These are phyloP conservation scores for Drosophila mojavensis DNA, from an alignment of 1,140 invertebrate species.

Conservation along the genomic window DNA sequence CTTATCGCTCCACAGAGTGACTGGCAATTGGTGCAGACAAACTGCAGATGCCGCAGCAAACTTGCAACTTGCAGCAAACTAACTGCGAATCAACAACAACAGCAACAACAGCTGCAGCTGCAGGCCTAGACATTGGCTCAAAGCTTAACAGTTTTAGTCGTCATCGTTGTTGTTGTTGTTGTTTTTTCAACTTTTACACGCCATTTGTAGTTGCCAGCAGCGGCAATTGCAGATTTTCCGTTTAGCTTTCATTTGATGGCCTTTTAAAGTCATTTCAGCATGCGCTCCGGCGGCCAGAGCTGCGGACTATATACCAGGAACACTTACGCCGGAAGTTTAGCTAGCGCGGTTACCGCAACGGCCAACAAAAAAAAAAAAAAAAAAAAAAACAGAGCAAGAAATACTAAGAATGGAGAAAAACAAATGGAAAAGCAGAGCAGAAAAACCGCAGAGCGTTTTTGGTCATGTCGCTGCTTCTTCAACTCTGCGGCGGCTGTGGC, in stretches of 20 bases:
- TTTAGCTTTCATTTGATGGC: conserved; percentile 71
- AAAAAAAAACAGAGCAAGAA: conserved; percentile 20
- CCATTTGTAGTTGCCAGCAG: conserved; percentile 18
- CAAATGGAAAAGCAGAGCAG: background rate
- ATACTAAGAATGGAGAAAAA: background rate
- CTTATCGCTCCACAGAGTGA: conserved; percentile 50
- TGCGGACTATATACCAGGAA: conserved; percentile 22
- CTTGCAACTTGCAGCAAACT: conserved; percentile 43
- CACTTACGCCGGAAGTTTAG: conserved; percentile 50
- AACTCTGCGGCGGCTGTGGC: conserved; percentile 40
- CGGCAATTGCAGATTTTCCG: conserved; percentile 51
- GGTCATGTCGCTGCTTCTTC: conserved; percentile 38
- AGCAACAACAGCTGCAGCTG: conserved; percentile 27
- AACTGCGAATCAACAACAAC: conserved; percentile 42
- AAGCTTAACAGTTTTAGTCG: background rate
- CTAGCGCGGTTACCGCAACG: conserved; percentile 40
- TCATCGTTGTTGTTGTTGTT: background rate
- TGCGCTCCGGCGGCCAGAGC: conserved; percentile 37
- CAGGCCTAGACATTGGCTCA: conserved; percentile 35
- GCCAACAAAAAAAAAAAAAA: conserved; percentile 40
- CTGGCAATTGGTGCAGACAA: conserved; percentile 74
- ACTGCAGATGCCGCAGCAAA: conserved; percentile 64
- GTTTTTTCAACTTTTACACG: conserved; percentile 17
- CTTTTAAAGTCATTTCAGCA: conserved; percentile 72
- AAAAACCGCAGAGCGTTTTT: conserved; percentile 71